Evolutionary conservation across 2,113 vertebrate genomes (phyloP), one percentile per base, ranked within the genome.

Genomic region (Notarius lentiginosus): DNA sequence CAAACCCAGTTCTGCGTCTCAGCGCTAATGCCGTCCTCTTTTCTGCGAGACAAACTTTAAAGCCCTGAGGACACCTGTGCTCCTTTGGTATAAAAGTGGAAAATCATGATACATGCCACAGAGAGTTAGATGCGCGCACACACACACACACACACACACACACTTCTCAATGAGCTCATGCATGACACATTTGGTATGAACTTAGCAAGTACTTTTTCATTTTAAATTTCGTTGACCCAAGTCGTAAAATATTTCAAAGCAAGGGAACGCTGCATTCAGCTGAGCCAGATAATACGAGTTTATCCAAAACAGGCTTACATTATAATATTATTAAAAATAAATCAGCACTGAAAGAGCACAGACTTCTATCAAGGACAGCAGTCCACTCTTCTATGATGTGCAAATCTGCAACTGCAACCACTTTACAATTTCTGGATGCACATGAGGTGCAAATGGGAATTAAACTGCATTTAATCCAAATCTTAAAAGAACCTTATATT

Each of bases 1-100:
- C 83, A 84, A 88, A 84, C 87, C 87, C 76, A 65, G 68, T 84
- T 90, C 58, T 30, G 65, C 51, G 53, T 63, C 80, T 82, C 70
- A 9, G 70, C 51, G 49, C 27, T 60, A 22, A n/a, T 51, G 20
- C 30, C 47, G 87, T 66, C 84, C 89, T 88, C 82, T 24, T 84
- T 76, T 88, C 75, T 68, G 7, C 10, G 51, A 82, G 47, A 87
- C 55, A 41, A 90, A 77, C 86, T 84, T 90, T 66, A 84, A 86
- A 76, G 81, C 70, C 84, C 79, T 22, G 72, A 75, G 86, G 86
- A 89, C 86, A 85, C 83, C 75, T 60, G 66, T 6, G 70, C 66
- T 87, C 58, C 15, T 79, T 53, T 68, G 58, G 24, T 51, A 63
- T 41, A 79, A 47, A 83, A 83, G 18, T 76, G 60, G 49, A 82